Evolutionary conservation across 2,888 invertebrate species (phyloP), one percentile per base, ranked within the genome.

Genomic region (Girardia tigrina): DNA sequence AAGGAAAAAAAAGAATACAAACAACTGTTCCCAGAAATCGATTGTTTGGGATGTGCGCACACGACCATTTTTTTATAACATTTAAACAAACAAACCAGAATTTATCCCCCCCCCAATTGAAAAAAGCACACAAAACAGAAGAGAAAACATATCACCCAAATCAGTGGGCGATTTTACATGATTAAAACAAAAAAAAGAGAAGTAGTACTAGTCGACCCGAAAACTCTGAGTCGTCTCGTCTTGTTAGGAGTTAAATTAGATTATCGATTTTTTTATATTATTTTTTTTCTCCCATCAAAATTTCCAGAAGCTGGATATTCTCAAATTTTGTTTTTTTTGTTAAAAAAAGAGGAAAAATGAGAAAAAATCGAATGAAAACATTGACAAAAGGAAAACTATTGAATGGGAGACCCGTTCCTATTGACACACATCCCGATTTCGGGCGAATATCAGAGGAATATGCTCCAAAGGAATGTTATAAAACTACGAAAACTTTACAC

Each of bases 251-350:
- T 36, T 36, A 36, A 56, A 56, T 56, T 56, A 56, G 23, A n/a
- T 56, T 56, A 56, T 56, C n/a, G 56, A 56, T 56, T 56, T 56
- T 56, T 56, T 56, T 56, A n/a, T n/a, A 56, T n/a, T 23, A 56
- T 20, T 56, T 56, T 16, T 20, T 56, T 56, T 56, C 36, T 56
- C 56, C 23, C 8, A 20, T 56, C 20, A 23, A 56, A 23, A 56
- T 20, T 20, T n/a, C 23, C 56, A 56, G 56, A 23, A 56, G 56
- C 56, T 56, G 4, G 4, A 56, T 56, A 12, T 2, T 20, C n/a
- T 56, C n/a, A 8, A 56, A 56, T 56, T 20, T 56, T 12, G 36
- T 12, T 20, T 56, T 56, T n/a, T n/a, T n/a, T n/a, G n/a, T n/a
- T n/a, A n/a, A n/a, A n/a, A n/a, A n/a, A n/a, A n/a, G n/a, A n/a